phyloP scores from a whole-genome alignment of 2,113 vertebrate genomes.

The Limanda limanda region DNA sequence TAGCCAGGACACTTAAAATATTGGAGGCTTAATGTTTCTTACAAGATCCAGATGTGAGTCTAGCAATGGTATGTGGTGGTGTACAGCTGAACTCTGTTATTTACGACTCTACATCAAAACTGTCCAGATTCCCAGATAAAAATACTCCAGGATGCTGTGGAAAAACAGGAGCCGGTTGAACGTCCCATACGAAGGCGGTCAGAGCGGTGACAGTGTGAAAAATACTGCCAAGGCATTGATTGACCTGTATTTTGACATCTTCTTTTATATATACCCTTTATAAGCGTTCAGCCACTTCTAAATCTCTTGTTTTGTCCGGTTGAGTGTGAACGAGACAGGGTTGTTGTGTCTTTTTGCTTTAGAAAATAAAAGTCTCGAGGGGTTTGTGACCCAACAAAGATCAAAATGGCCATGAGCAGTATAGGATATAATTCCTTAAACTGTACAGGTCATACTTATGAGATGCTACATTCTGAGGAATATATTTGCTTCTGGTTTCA shows the following conservation, averaged over 20 bases:
- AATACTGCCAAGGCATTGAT: constrained; percentile 13
- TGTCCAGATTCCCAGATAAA: constrained; percentile 59
- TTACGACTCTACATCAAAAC: constrained; percentile 41
- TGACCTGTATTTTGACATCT: constrained; percentile 33
- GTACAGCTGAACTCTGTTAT: constrained; percentile 53
- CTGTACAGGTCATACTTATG: constrained; percentile 26
- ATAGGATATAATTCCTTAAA: constrained; percentile 12
- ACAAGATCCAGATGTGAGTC: constrained; percentile 80
- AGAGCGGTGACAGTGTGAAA: neutral
- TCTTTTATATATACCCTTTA: constrained; percentile 26
- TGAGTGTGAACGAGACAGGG: neutral
- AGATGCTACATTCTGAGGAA: constrained; percentile 1
- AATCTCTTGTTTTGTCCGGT: neutral
- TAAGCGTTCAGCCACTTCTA: constrained; percentile 8
- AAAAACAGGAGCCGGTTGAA: constrained; percentile 60
- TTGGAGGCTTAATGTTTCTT: constrained; percentile 64
- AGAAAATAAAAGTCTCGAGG: constrained; percentile 13
- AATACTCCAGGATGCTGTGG: constrained; percentile 62
- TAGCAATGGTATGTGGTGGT: constrained; percentile 67
- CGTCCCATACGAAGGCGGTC: neutral
- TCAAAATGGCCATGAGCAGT: constrained; percentile 14
- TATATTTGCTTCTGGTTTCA: neutral
- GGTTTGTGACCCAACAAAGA: constrained; percentile 29
- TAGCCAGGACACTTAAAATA: constrained; percentile 62
- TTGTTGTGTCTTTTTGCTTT: neutral